A percentile compares a stretch with the other conserved stretches of the same genome.
Conservation (phyloP, 2,113 vertebrate genomes). For the Cervus canadensis region DNA sequence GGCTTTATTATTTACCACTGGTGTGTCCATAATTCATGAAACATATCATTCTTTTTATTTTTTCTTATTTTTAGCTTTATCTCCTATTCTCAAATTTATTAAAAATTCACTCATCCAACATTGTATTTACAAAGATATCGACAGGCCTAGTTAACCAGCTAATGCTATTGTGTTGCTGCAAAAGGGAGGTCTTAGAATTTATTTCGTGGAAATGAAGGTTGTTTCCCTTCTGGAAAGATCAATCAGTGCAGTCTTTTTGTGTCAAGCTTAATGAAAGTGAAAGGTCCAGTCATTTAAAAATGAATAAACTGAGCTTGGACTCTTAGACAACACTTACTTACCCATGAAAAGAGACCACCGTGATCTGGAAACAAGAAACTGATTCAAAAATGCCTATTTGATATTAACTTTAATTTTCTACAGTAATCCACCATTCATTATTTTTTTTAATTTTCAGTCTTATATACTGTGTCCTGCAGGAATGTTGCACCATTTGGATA, state of each 20-base stretch:
- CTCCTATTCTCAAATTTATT: neutral
- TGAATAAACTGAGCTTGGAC: neutral
- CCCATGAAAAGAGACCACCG: neutral
- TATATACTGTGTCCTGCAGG: neutral
- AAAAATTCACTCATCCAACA: neutral
- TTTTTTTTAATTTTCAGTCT: neutral
- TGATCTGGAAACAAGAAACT: neutral
- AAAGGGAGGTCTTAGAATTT: neutral
- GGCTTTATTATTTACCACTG: slow-evolving; percentile 24
- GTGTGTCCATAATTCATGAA: neutral
- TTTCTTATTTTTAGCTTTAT: neutral
- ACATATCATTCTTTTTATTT: neutral
- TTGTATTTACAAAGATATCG: neutral
- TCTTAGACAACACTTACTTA: slow-evolving; percentile 34
- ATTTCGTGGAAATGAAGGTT: neutral
- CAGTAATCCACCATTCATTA: neutral
- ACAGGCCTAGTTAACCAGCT: neutral
- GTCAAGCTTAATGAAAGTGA: slow-evolving; percentile 24
- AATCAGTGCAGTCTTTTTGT: slow-evolving; percentile 19
- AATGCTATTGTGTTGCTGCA: neutral
- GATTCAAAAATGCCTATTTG: neutral
- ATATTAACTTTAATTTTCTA: neutral
- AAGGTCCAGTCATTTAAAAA: neutral
- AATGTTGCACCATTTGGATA: neutral
- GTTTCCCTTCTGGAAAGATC: slow-evolving; percentile 17